Evolutionary conservation across 2,797 vertebrate genomes (phyloP).

Genomic region (Sebastes steindachneri): DNA sequence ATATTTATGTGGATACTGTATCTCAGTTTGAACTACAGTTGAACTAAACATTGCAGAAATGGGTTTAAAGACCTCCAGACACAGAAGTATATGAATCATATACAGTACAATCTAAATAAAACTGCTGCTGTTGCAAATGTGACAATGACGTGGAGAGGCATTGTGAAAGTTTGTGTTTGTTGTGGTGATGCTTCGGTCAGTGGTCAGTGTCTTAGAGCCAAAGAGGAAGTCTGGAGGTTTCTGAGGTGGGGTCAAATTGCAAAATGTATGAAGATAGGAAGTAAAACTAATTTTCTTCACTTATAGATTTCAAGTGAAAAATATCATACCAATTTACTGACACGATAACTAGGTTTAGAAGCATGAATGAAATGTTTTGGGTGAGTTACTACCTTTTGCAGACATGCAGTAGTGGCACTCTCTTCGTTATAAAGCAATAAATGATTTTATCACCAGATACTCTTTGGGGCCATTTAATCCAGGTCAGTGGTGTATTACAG

Average conservation of each 20-base stretch:
- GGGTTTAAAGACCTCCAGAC: background rate
- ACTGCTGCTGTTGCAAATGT: conserved; percentile 1
- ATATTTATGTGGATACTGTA: background rate
- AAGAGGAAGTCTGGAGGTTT: conserved; percentile 36
- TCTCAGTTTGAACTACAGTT: conserved; percentile 49
- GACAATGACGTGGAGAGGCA: background rate
- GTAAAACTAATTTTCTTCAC: background rate
- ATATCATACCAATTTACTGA: no score
- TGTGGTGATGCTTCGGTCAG: conserved; percentile 54
- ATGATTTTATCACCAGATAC: background rate
- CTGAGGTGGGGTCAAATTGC: background rate
- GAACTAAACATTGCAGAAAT: conserved; percentile 24
- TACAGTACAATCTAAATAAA: conserved; percentile 6
- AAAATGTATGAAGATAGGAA: conserved; percentile 10
- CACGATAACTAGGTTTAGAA: no score
- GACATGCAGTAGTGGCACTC: background rate
- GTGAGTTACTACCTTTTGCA: no score
- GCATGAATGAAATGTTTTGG: no score
- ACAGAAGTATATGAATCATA: background rate
- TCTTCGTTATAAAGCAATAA: background rate
- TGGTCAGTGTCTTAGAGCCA: background rate
- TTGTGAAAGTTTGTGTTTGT: conserved; percentile 56
- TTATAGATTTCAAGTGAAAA: background rate
- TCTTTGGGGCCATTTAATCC: background rate
- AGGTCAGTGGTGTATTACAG: background rate